phyloP scores from a whole-genome alignment of 30 jellyfish, hydroid and myxozoan genomes.

The Cassiopea xamachana region DNA sequence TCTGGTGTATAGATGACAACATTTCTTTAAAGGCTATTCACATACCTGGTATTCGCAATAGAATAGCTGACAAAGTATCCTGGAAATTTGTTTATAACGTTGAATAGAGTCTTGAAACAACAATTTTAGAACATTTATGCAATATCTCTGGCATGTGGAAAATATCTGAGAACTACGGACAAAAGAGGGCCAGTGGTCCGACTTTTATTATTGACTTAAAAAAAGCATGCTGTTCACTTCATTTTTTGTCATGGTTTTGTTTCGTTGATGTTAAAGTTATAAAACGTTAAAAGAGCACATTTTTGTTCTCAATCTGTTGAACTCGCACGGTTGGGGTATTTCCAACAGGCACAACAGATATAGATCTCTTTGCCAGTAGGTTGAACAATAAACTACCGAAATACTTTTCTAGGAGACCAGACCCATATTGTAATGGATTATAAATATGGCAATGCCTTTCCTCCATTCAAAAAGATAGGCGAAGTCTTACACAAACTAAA shows the following conservation, averaged over 20 bases:
- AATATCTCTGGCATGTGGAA: neutral
- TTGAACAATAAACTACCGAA: slow-evolving; percentile 16
- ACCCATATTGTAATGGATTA: slow-evolving; percentile 16
- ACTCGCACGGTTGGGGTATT: too few species aligned
- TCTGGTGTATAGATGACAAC: slow-evolving; percentile 4
- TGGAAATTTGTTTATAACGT: neutral
- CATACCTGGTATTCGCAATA: neutral
- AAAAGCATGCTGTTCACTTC: too few species aligned
- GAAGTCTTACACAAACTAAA: slow-evolving; percentile 3
- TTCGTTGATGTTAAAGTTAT: too few species aligned
- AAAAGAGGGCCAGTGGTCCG: too few species aligned
- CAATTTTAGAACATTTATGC: neutral
- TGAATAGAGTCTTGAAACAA: neutral
- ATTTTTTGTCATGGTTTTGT: too few species aligned
- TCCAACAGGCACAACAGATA: neutral
- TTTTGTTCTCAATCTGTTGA: too few species aligned
- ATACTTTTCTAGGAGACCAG: slow-evolving; percentile 41
- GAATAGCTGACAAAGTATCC: neutral
- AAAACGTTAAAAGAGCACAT: too few species aligned
- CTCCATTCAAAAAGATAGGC: slow-evolving; percentile 59
- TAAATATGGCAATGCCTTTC: slow-evolving; percentile 52
- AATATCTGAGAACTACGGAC: too few species aligned
- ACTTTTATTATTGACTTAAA: too few species aligned
- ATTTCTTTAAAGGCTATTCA: neutral
- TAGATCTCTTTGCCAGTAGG: slow-evolving; percentile 37